Percentiles rank a stretch among this genome's conserved stretches.
phyloP scores from a whole-genome alignment of 2,113 vertebrate genomes.

The Panthera uncia region DNA sequence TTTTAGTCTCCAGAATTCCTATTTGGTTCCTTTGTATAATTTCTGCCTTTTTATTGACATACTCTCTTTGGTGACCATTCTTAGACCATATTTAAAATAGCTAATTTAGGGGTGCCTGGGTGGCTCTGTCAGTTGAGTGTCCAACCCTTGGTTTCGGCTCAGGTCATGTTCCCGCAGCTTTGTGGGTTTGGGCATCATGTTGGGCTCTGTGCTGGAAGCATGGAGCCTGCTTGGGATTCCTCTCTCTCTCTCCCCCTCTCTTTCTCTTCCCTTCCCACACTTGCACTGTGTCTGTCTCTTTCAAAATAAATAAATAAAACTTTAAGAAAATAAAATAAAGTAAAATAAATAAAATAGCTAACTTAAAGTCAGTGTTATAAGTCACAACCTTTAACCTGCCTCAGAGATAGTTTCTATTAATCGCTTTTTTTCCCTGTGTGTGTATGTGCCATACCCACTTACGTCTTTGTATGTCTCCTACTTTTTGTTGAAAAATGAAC shows the following conservation, averaged over 20 bases:
- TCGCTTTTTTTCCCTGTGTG: neutral
- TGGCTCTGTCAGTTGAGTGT: too few species aligned
- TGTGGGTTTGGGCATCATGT: too few species aligned
- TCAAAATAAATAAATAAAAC: too few species aligned
- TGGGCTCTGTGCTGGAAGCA: too few species aligned
- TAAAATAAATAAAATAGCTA: too few species aligned
- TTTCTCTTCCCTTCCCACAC: too few species aligned
- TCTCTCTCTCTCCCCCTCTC: too few species aligned
- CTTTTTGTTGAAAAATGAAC: constrained; percentile 9
- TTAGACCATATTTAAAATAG: constrained; percentile 12
- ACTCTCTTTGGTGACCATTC: neutral
- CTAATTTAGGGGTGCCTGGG: neutral
- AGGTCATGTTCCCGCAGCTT: too few species aligned
- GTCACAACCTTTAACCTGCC: neutral
- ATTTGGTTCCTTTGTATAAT: neutral
- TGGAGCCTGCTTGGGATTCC: too few species aligned
- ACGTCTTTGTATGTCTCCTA: neutral
- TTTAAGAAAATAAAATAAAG: too few species aligned
- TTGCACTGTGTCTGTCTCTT: too few species aligned
- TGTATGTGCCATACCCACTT: neutral
- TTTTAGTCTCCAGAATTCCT: neutral
- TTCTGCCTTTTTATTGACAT: neutral
- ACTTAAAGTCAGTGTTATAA: neutral
- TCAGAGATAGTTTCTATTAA: neutral
- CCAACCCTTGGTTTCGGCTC: too few species aligned